Evolutionary conservation across 1,140 invertebrate species (phyloP).

Genomic region (Ips typographus): DNA sequence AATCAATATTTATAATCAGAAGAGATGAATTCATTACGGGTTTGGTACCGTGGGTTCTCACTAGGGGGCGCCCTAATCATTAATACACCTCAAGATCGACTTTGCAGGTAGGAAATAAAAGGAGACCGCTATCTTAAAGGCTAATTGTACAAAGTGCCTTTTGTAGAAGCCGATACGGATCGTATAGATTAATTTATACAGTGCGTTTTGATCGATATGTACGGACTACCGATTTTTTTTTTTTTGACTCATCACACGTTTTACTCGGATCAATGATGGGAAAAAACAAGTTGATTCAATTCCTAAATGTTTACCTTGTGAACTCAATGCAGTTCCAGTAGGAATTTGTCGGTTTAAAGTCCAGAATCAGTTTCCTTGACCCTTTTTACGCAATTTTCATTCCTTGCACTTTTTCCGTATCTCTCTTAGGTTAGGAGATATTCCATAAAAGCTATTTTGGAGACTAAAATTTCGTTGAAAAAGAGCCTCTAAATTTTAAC

Average conservation of each 20-base stretch:
- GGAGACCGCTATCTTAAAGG: slow-evolving; percentile 29
- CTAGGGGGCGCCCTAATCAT: slow-evolving; percentile 27
- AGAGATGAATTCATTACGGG: slow-evolving; percentile 27
- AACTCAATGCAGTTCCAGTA: too few relatives aligned
- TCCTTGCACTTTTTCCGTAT: too few relatives aligned
- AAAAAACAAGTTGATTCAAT: too few relatives aligned
- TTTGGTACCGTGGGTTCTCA: slow-evolving; percentile 17
- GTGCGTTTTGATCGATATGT: slow-evolving; percentile 20
- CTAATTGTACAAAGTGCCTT: slow-evolving; percentile 32
- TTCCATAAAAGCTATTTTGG: too few relatives aligned
- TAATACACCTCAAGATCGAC: slow-evolving; percentile 25
- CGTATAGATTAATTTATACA: slow-evolving; percentile 32
- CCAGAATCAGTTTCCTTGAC: too few relatives aligned
- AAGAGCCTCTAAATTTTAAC: too few relatives aligned
- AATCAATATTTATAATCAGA: slow-evolving; percentile 24
- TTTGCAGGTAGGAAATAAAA: slow-evolving; percentile 22
- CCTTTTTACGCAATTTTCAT: too few relatives aligned
- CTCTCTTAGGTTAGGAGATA: too few relatives aligned
- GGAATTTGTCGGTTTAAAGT: too few relatives aligned
- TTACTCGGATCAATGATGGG: background rate
- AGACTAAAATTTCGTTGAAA: too few relatives aligned
- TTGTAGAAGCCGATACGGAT: slow-evolving; percentile 29
- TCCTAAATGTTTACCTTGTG: too few relatives aligned
- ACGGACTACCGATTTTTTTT: slow-evolving; percentile 15
- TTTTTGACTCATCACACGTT: background rate